Conservation (phyloP, 2,888 invertebrate genomes). For the Altica lythri region DNA sequence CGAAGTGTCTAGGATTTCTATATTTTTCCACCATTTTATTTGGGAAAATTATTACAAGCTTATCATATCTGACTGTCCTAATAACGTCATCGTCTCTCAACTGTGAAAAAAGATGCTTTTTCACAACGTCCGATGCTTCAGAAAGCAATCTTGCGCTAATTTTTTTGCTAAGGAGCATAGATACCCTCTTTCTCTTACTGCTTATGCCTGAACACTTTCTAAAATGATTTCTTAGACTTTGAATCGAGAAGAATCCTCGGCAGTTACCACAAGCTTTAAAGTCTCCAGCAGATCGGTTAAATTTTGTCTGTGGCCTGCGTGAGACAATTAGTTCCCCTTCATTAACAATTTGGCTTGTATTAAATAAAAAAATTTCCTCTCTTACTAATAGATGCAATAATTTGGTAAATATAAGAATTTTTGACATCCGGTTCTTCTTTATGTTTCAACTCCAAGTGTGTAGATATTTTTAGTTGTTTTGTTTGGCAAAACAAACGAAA, state of each 20-base stretch:
- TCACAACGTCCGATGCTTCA: slow-evolving; percentile 11
- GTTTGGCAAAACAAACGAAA: slow-evolving; percentile 20
- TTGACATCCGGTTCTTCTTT: slow-evolving; percentile 16
- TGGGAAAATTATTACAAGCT: slow-evolving; percentile 13
- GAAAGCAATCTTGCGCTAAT: background rate
- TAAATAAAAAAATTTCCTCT: slow-evolving; percentile 17
- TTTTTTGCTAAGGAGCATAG: slow-evolving; percentile 12
- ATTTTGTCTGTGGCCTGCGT: background rate
- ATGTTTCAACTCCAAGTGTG: slow-evolving; percentile 14
- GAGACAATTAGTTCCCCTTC: slow-evolving; percentile 18
- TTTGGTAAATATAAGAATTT: too few species aligned
- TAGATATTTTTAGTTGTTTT: slow-evolving; percentile 19
- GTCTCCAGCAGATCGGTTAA: slow-evolving; percentile 2
- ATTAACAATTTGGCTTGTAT: slow-evolving; percentile 9
- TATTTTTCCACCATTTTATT: slow-evolving; percentile 30
- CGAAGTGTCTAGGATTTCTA: slow-evolving; percentile 28
- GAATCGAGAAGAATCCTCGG: slow-evolving; percentile 22
- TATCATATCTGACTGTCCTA: slow-evolving; percentile 14
- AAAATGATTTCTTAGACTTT: slow-evolving; percentile 7
- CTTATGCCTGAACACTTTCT: slow-evolving; percentile 4
- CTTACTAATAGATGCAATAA: slow-evolving; percentile 13
- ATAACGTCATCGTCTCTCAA: slow-evolving; percentile 16
- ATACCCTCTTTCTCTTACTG: background rate
- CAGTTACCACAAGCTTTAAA: slow-evolving; percentile 20
- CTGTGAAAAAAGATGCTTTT: slow-evolving; percentile 15